phyloP scores from a whole-genome alignment of 2,888 invertebrate species.

The Trimorus sp. region DNA sequence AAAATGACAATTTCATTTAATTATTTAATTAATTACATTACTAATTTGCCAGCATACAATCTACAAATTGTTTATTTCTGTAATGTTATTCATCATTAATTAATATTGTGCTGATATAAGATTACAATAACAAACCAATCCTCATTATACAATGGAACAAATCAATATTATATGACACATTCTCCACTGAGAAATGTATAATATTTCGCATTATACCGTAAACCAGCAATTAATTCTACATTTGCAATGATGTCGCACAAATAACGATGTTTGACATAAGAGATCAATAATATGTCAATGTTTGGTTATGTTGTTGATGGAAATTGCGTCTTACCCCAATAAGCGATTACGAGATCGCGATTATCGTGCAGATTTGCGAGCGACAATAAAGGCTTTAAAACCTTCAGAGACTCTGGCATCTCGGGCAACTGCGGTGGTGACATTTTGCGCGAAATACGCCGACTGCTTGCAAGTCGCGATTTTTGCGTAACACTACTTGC shows the following conservation, averaged over 20 bases:
- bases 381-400: conserved; percentile 95
- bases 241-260: background rate
- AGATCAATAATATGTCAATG: conserved; percentile 25
- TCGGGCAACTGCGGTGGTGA: conserved; percentile 84
- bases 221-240: background rate
- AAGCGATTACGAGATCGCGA: conserved; percentile 94
- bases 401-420: conserved; percentile 90
- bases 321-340: conserved; percentile 88
- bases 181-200: too few relatives aligned
- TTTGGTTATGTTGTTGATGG: conserved; percentile 42
- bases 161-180: too few relatives aligned
- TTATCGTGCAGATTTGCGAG: conserved; percentile 95
- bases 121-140: too few relatives aligned
- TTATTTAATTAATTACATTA: background rate
- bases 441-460: conserved; percentile 70
- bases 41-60: background rate
- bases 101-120: too few relatives aligned
- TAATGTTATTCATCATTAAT: too few relatives aligned
- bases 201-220: too few relatives aligned
- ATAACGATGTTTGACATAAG: conserved; percentile 9
- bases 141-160: background rate
- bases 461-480: conserved; percentile 18
- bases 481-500: conserved; percentile 47
- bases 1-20: background rate
- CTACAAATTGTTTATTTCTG: too few relatives aligned